Conservation (phyloP, 2,113 vertebrate species). For the Dipodomys merriami region DNA sequence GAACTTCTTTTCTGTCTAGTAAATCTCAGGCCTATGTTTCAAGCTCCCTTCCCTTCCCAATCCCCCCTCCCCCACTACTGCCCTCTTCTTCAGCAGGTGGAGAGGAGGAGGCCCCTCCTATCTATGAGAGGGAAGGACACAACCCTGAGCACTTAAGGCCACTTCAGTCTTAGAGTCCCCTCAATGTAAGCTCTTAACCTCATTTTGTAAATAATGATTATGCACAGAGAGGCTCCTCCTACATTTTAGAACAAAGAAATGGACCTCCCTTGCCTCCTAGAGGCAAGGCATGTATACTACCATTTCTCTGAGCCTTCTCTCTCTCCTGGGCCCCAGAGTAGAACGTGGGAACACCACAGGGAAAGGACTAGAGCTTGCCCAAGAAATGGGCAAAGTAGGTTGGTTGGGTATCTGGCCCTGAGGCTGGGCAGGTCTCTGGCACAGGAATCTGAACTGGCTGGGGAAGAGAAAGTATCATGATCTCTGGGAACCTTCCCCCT, state of each 20-base stretch:
- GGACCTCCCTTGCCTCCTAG: background rate
- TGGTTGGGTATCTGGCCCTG: background rate
- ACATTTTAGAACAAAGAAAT: background rate
- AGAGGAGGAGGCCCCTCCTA: background rate
- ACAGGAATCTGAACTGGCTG: background rate
- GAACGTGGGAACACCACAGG: background rate
- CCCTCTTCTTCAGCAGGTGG: conserved; percentile 39
- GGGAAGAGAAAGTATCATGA: background rate
- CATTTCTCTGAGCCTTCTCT: background rate
- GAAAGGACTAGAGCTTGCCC: background rate
- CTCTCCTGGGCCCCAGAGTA: background rate
- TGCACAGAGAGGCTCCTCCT: background rate
- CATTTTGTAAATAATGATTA: background rate
- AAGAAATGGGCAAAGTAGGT: background rate
- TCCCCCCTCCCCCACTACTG: background rate
- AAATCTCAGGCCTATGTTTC: background rate
- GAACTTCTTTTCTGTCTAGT: background rate
- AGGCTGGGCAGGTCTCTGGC: background rate
- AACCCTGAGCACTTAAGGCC: background rate
- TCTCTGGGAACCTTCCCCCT: background rate
- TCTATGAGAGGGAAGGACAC: background rate
- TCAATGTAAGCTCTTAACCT: background rate
- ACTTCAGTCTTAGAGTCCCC: background rate
- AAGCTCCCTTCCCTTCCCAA: background rate
- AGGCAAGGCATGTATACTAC: background rate